Percentiles rank a stretch among this genome's conserved stretches.
Evolutionary conservation across 2,888 invertebrate species (phyloP).

Genomic region (Apodemia hepburni): DNA sequence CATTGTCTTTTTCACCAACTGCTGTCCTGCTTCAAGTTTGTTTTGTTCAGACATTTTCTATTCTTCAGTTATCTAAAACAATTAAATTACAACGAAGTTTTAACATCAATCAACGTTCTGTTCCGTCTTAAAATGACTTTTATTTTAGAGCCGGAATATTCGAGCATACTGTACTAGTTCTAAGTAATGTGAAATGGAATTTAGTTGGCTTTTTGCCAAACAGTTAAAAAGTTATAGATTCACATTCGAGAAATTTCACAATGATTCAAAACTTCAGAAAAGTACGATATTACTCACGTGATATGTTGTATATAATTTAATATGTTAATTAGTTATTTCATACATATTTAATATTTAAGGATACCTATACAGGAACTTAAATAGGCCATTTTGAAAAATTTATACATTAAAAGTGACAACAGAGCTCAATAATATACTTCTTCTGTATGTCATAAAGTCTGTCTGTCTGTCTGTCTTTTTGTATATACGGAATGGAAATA

Average conservation of each 20-base stretch:
- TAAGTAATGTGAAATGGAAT: slow-evolving; percentile 8
- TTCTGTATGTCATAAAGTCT: too few species aligned
- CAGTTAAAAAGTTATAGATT: slow-evolving; percentile 8
- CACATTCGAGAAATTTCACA: slow-evolving; percentile 12
- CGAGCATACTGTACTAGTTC: not conserved
- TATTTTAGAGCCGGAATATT: slow-evolving; percentile 5
- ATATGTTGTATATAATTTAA: not conserved
- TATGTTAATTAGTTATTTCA: not conserved
- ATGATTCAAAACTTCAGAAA: not conserved
- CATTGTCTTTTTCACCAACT: slow-evolving; percentile 72
- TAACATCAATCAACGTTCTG: not conserved
- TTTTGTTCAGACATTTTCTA: slow-evolving; percentile 61
- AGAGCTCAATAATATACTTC: too few species aligned
- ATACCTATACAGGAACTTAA: too few species aligned
- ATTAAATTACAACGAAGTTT: slow-evolving; percentile 1
- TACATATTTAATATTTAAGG: too few species aligned
- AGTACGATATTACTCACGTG: not conserved
- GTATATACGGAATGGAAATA: too few species aligned
- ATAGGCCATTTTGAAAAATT: too few species aligned
- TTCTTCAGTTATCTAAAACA: slow-evolving; percentile 24
- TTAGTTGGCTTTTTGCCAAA: not conserved
- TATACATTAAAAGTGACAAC: too few species aligned
- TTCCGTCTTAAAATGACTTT: not conserved
- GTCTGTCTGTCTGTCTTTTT: too few species aligned
- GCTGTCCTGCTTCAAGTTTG: slow-evolving; percentile 66